These are phyloP conservation scores for Electrophaes corylata DNA, from an alignment of 2,888 invertebrate genomes.

Conservation along the genomic window DNA sequence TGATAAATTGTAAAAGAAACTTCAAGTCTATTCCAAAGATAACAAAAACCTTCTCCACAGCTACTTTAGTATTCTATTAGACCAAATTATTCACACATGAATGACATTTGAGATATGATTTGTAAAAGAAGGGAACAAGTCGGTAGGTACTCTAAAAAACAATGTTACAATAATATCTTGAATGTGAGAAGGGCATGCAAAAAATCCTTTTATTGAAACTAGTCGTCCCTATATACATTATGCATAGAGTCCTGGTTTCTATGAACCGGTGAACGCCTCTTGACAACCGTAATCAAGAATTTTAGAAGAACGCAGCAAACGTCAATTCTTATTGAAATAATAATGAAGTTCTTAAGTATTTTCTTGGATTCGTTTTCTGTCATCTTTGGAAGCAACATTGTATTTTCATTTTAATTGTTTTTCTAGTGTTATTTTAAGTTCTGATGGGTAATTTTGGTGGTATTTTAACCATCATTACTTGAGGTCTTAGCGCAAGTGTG, in stretches of 20 bases:
- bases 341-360: no score
- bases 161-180: slow-evolving; percentile 72
- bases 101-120: slow-evolving; percentile 63
- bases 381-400: no score
- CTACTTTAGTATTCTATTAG: slow-evolving; percentile 16
- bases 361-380: no score
- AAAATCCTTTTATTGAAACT: slow-evolving; percentile 83
- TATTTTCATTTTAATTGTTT: no score
- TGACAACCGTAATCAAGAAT: no score
- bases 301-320: no score
- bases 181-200: slow-evolving; percentile 65
- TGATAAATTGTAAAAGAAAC: no score
- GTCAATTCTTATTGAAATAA: no score
- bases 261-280: background rate
- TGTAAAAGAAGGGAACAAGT: slow-evolving; percentile 67
- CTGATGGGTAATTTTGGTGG: no score
- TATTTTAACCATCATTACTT: no score
- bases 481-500: no score
- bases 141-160: slow-evolving; percentile 45
- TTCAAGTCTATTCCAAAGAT: slow-evolving; percentile 4
- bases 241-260: slow-evolving; percentile 55
- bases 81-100: slow-evolving; percentile 43
- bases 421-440: no score
- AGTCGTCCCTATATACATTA: slow-evolving; percentile 77
- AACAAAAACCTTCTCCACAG: background rate